Evolutionary conservation across 2,888 invertebrate species (phyloP).

Genomic region (Drosophila kanekoi): DNA sequence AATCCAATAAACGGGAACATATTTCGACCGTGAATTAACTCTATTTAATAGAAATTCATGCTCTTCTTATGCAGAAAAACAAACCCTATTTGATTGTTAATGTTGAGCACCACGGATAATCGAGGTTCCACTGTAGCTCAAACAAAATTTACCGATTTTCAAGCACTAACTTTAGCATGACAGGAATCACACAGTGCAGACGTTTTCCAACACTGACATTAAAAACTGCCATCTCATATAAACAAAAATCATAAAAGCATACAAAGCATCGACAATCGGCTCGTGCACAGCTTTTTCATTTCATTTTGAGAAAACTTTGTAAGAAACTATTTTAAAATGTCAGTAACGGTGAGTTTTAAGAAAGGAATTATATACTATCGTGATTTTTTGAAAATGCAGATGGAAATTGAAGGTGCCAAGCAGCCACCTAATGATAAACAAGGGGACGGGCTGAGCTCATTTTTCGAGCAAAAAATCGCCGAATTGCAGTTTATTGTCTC

Average conservation of each 20-base stretch:
- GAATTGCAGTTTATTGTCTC: conserved; percentile 97
- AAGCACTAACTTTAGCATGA: not conserved
- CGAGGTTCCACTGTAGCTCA: too few species aligned
- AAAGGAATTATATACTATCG: not conserved
- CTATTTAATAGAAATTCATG: too few species aligned
- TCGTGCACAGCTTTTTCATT: not conserved
- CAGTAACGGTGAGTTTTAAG: conserved; percentile 15
- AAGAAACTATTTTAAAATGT: conserved; percentile 13
- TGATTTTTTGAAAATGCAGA: conserved; percentile 42
- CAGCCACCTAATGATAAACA: conserved; percentile 35
- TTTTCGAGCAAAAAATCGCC: conserved; percentile 98
- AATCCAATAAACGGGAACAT: too few species aligned
- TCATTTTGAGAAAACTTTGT: conserved; percentile 6
- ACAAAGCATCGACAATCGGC: not conserved
- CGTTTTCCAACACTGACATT: conserved; percentile 37
- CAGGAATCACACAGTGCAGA: not conserved
- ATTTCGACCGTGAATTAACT: too few species aligned
- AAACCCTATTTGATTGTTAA: too few species aligned
- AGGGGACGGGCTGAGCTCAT: conserved; percentile 93
- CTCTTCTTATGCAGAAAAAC: too few species aligned
- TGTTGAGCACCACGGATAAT: too few species aligned
- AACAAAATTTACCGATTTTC: not conserved
- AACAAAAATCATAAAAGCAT: conserved; percentile 7
- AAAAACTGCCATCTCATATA: conserved; percentile 39
- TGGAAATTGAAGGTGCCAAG: conserved; percentile 68